Conservation (phyloP, 1,140 invertebrate species). For the Neuroterus valhalla region DNA sequence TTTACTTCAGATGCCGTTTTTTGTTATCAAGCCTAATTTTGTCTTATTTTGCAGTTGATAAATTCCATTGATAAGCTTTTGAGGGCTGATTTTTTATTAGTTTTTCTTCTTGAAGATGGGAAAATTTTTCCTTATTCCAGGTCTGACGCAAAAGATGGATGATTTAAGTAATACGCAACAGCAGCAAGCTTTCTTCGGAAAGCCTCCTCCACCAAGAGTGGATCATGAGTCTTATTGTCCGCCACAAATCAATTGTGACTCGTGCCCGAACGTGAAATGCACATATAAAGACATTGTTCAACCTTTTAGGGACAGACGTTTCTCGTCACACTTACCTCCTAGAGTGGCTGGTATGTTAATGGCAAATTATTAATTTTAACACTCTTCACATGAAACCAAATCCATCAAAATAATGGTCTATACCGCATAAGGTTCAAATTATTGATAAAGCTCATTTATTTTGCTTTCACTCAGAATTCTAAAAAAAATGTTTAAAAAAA, state of each 20-base stretch:
- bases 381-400: too few relatives aligned
- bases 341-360: conserved; percentile 63
- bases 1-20: too few relatives aligned
- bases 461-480: too few relatives aligned
- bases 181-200: conserved; percentile 66
- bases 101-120: not conserved
- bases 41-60: too few relatives aligned
- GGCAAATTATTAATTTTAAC: not conserved
- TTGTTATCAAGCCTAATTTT: too few relatives aligned
- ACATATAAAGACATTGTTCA: conserved; percentile 66
- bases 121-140: conserved; percentile 40
- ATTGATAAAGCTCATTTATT: too few relatives aligned
- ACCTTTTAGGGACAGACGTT: conserved; percentile 59
- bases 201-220: conserved; percentile 69
- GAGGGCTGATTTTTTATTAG: not conserved
- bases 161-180: conserved; percentile 45
- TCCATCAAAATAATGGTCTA: too few relatives aligned
- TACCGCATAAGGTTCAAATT: too few relatives aligned
- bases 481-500: too few relatives aligned
- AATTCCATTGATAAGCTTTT: too few relatives aligned
- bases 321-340: conserved; percentile 58
- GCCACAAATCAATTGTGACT: conserved; percentile 69
- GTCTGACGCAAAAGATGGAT: conserved; percentile 43
- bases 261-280: conserved; percentile 70
- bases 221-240: conserved; percentile 75